Base-by-base conservation (phyloP, 2,113 vertebrate species). In the Deroptyus accipitrinus region DNA sequence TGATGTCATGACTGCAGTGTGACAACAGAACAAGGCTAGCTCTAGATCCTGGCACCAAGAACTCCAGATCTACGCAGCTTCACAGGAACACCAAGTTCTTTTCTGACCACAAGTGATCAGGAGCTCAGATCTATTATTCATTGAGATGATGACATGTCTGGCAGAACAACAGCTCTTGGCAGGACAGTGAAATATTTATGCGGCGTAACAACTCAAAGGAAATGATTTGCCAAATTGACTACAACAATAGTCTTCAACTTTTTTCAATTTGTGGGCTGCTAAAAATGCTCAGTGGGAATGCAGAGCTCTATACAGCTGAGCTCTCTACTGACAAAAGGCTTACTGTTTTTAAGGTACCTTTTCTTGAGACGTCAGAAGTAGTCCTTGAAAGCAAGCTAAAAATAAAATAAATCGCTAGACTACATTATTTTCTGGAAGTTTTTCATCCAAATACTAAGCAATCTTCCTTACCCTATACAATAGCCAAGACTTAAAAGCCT, bases 131-230 rank as follows among this genome's bases (percentile, higher is more conserved):
- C 77, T 93, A 93, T 95, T 96, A 94, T 96, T 94, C 95, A 92
- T 48, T 41, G 78, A 95, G 81, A 84, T 92, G 91, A 96, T 94
- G 96, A 96, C 86, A 92, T 15, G 49, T 83, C 95, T 96, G 95
- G 92, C 81, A 94, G 95, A 95, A 96, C 84, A 96, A 94, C 90
- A 96, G 81, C 85, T 93, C 93, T 93, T 92, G 93, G 94, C 93
- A 95, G 93, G 77, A 96, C 89, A 94, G 62, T 81, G 84, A 95
- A 95, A 91, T 95, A 96, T 88, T 96, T 94, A 94, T 49, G 41
- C 86, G 91, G 83, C 39, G 49, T 39, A 95, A 95, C 86, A 91
- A 80, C 73, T 90, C 94, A 86, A 91, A 91, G 74, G 74, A 95
- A 92, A 89, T 31, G 5, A 94, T 91, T 86, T 96, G 83, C 92